Conservation (phyloP, 1,140 invertebrate species). For the Antheraea mylitta region DNA sequence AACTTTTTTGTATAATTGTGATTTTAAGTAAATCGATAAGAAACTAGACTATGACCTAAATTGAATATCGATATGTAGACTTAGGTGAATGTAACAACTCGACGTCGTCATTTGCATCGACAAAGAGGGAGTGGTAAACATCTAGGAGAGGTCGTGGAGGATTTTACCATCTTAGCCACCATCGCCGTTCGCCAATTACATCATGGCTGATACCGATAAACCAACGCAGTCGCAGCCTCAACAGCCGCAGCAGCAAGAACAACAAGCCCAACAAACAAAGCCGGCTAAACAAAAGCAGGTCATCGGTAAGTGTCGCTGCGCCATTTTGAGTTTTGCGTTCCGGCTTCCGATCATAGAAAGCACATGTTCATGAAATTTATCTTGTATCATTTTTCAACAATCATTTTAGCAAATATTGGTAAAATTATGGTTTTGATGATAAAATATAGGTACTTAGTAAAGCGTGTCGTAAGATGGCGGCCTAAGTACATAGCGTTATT, state of each 20-base stretch:
- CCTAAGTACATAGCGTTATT: constrained; percentile 30
- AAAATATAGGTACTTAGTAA: neutral
- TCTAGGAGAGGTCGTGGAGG: constrained; percentile 78
- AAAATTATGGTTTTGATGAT: neutral
- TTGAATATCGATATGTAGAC: neutral
- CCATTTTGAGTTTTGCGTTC: constrained; percentile 69
- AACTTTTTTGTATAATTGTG: no score
- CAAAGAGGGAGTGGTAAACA: constrained; percentile 62
- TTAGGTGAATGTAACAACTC: neutral
- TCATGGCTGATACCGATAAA: constrained; percentile 79
- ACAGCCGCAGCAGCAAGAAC: constrained; percentile 52
- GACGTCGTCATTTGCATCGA: constrained; percentile 35
- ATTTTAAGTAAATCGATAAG: neutral
- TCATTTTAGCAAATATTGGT: neutral
- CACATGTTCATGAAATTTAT: constrained; percentile 54
- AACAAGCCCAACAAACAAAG: constrained; percentile 65
- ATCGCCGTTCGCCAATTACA: constrained; percentile 79
- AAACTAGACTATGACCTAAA: neutral
- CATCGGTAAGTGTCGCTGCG: constrained; percentile 73
- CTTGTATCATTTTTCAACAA: neutral
- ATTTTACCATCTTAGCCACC: constrained; percentile 78
- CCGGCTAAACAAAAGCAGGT: constrained; percentile 75
- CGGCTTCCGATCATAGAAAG: constrained; percentile 55
- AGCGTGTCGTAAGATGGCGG: neutral
- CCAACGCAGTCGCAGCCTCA: constrained; percentile 74